These are phyloP conservation scores for Odiellus spinosus DNA, from an alignment of 2,888 invertebrate genomes.

Conservation along the genomic window DNA sequence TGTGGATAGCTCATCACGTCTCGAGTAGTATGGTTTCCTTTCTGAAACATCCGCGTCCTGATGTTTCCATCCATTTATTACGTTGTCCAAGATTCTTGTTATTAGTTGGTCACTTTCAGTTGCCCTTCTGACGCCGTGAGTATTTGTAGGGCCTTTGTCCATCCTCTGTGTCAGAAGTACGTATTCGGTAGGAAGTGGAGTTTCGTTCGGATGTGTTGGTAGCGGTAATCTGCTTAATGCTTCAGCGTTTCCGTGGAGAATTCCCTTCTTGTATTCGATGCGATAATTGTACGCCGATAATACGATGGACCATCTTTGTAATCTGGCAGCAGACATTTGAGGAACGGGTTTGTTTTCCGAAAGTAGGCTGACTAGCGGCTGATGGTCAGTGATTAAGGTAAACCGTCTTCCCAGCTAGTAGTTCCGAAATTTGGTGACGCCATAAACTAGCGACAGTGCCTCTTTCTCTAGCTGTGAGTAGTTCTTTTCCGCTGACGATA, in stretches of 20 bases:
- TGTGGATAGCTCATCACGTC: no score
- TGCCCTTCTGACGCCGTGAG: not conserved
- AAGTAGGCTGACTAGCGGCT: slow-evolving; percentile 25
- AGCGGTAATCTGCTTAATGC: slow-evolving; percentile 22
- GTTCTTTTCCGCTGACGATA: slow-evolving; percentile 16
- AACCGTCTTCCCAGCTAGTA: slow-evolving; percentile 29
- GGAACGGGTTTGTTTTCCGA: slow-evolving; percentile 15
- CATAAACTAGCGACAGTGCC: slow-evolving; percentile 28
- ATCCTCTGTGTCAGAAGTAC: slow-evolving; percentile 2
- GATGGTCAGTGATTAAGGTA: slow-evolving; percentile 29
- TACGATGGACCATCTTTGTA: slow-evolving; percentile 23
- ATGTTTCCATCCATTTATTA: no score
- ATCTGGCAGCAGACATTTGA: slow-evolving; percentile 22
- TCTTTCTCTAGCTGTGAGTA: slow-evolving; percentile 22
- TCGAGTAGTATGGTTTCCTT: no score
- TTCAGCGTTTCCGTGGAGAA: slow-evolving; percentile 25
- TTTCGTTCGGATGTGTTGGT: not conserved
- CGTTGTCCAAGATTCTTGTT: no score
- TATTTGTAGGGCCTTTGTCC: slow-evolving; percentile 4
- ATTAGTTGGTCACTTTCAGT: no score
- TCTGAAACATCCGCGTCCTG: no score
- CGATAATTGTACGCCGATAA: slow-evolving; percentile 26
- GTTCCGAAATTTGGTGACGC: slow-evolving; percentile 28
- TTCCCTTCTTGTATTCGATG: slow-evolving; percentile 23
- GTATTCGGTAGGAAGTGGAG: not conserved